A percentile compares a stretch with the other conserved stretches of the same genome.
phyloP scores from a whole-genome alignment of 2,888 invertebrate genomes.

The Andrena chrysosceles region DNA sequence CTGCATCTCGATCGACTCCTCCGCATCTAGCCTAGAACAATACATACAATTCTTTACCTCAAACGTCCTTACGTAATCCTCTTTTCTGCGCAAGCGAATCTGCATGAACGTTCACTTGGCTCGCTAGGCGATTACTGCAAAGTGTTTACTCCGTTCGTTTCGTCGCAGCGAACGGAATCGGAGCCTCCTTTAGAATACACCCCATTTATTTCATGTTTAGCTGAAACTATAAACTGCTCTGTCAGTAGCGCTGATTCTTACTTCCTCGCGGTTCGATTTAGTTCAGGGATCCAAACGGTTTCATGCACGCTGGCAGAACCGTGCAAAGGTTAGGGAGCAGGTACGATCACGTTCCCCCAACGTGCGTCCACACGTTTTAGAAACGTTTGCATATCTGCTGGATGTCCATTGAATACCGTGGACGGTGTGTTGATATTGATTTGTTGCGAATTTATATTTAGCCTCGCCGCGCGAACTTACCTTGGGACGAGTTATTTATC shows the following conservation, averaged over 20 bases:
- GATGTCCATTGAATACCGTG: constrained; percentile 41
- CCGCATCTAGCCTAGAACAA: constrained; percentile 13
- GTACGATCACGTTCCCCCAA: constrained; percentile 32
- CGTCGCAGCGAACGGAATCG: constrained; percentile 1
- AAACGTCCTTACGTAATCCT: constrained; percentile 28
- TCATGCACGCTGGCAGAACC: background rate
- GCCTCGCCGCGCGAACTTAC: constrained; percentile 50
- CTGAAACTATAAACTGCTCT: background rate
- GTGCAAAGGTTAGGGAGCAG: constrained; percentile 8
- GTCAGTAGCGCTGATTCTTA: background rate
- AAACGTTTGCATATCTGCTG: constrained; percentile 2
- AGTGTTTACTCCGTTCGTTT: constrained; percentile 1
- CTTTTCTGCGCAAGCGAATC: constrained; percentile 12
- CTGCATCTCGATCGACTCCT: constrained; percentile 2
- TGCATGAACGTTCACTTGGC: constrained; percentile 25
- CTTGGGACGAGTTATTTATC: constrained; percentile 57
- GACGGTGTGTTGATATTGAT: constrained; percentile 54
- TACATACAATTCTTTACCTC: constrained; percentile 18
- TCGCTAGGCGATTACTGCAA: constrained; percentile 9
- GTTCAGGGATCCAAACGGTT: background rate
- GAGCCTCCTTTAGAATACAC: background rate
- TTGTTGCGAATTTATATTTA: constrained; percentile 68
- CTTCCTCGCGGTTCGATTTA: background rate
- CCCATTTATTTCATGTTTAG: too few relatives aligned
- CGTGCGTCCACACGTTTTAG: background rate